phyloP scores from a whole-genome alignment of 1,140 invertebrate genomes.

The Sycobia sp. region DNA sequence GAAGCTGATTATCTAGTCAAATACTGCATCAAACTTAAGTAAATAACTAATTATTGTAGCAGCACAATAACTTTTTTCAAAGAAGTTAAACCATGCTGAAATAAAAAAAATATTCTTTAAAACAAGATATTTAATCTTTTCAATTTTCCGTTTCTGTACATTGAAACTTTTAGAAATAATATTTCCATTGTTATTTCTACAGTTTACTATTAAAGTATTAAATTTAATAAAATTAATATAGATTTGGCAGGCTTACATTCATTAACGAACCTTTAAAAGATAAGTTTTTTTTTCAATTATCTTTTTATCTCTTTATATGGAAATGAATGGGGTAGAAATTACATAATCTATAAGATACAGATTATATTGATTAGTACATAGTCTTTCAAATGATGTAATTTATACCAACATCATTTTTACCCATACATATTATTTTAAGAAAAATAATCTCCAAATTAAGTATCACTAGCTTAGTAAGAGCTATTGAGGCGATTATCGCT shows the following conservation, averaged over 20 bases:
- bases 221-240: constrained; percentile 18
- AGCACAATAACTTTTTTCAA: no score
- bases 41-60: no score
- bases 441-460: constrained; percentile 31
- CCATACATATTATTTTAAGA: no score
- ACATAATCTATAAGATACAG: no score
- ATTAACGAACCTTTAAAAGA: constrained; percentile 19
- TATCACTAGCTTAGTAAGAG: constrained; percentile 14
- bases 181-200: neutral
- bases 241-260: constrained; percentile 30
- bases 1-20: no score
- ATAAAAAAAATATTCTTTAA: constrained; percentile 19
- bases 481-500: neutral
- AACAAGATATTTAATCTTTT: constrained; percentile 6
- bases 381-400: no score
- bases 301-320: no score
- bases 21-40: no score
- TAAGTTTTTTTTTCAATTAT: constrained; percentile 10
- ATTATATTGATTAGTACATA: neutral
- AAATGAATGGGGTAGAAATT: no score
- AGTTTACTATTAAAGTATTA: constrained; percentile 6
- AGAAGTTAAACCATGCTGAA: no score
- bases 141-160: constrained; percentile 4
- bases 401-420: no score
- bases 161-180: constrained; percentile 8